Evolutionary conservation across 2,888 invertebrate genomes (phyloP), one percentile per base, ranked within the genome.

Genomic region (Hypselothyrea guttata): DNA sequence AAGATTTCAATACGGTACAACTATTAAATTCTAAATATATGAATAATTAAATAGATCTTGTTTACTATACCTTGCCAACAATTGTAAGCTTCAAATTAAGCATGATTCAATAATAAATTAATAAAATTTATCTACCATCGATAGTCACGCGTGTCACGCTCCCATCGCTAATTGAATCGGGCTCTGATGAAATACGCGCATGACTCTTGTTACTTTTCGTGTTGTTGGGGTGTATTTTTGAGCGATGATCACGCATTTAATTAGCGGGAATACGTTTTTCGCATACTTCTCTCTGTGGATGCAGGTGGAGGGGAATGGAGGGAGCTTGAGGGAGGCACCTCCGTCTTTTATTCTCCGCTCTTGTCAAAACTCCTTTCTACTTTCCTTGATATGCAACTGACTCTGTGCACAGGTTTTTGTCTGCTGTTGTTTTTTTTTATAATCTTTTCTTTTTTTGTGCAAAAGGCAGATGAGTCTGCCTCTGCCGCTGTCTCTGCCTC

Each of bases 231-330:
- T 60, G 56, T 75, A 75, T 77, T 83, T 74, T 70, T 67, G 70
- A 72, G 76, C 74, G 67, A 65, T 76, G 75, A 76, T 83, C 83
- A 75, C 62, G 84, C 77, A 84, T 81, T 79, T 81, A 79, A 83
- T 83, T 77, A 83, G 81, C 79, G 68, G 73, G 67, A 81, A 79
- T 84, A 77, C 62, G 22, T 60, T 54, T 59, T 11, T 38, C 41
- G 31, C 38, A 15, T 13, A 7, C 12, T 8, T 16, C 2, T 11
- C 9, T 22, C 9, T 0, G 1, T 40, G 13, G 11, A 22, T 15
- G 27, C 35, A 15, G 16, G 15, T 11, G 34, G 9, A 40, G 11
- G 31, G 1, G 22, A 9, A 41, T 8, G 28, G 11, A 16, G 47
- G 28, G 5, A 9, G 35, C 35, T 15, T 13, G 8, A 8, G 22